phyloP scores from a whole-genome alignment of 2,797 vertebrate genomes.

The Microcaecilia unicolor region DNA sequence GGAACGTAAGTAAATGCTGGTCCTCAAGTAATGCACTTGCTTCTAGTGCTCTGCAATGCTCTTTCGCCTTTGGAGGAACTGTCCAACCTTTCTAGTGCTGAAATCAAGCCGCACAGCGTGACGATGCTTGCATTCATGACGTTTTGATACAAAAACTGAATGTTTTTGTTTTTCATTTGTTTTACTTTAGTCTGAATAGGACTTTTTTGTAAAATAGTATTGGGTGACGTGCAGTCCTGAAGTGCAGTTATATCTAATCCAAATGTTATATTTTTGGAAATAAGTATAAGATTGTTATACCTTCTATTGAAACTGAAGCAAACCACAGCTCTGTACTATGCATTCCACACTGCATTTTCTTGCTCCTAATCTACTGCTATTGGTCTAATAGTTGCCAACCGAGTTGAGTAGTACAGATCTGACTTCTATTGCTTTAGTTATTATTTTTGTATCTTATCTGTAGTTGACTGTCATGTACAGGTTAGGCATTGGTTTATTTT shows the following conservation, averaged over 20 bases:
- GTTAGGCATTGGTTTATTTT: constrained; percentile 10
- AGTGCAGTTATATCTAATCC: constrained; percentile 30
- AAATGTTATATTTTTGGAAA: constrained; percentile 28
- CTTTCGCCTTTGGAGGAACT: constrained; percentile 4
- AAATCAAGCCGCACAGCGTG: constrained; percentile 12
- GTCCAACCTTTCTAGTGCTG: constrained; percentile 31
- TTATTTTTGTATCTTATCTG: constrained; percentile 43
- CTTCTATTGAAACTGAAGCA: constrained; percentile 36
- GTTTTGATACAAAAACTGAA: background rate
- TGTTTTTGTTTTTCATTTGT: constrained; percentile 13
- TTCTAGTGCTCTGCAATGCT: background rate
- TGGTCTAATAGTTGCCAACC: constrained; percentile 26
- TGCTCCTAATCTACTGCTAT: constrained; percentile 34
- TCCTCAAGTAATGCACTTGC: background rate
- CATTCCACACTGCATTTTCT: constrained; percentile 29
- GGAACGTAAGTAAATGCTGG: background rate
- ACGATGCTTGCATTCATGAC: constrained; percentile 2
- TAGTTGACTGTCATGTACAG: constrained; percentile 25
- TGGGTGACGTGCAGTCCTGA: constrained; percentile 32
- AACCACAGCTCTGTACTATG: constrained; percentile 39
- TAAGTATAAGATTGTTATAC: constrained; percentile 29
- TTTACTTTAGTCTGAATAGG: constrained; percentile 9
- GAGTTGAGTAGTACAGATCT: constrained; percentile 36
- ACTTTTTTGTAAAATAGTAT: constrained; percentile 18
- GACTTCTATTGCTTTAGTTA: constrained; percentile 47